Base-by-base conservation (phyloP, 2,113 vertebrate genomes). In the Ptilorrhoa leucosticta region DNA sequence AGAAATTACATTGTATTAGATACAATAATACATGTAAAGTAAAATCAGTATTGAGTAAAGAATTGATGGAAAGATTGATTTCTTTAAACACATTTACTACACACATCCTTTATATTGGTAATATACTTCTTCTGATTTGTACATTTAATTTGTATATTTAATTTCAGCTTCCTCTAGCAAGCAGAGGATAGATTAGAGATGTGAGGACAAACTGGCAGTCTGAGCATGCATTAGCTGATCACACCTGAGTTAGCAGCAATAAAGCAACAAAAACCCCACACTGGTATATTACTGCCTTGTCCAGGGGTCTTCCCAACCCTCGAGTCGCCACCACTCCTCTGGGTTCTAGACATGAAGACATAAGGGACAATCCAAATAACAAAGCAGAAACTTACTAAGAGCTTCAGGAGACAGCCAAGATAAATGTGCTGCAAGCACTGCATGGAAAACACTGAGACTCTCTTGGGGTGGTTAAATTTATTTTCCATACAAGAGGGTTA, bases 401-500 rank as follows among this genome's bases (percentile, higher is more conserved):
- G 18, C 39, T 39, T 11, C 22, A 40, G 7, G 15, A 73, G 26
- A 48, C 20, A 51, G n/a, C 3, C 37, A 35, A 37, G 57, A 40
- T 6, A 50, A 15, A 39, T 1, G n/a, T 10, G 37, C 21, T 72
- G 66, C 30, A 63, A 65, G 35, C 68, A 40, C 22, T 4, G 24
- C 58, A 77, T 6, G 11, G n/a, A 80, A 91, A 61, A 93, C n/a
- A 51, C 45, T 6, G 30, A 78, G 23, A 40, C 47, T 47, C 40
- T 48, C 14, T 68, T 72, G 35, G 39, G 13, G 26, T 58, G 21
- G 15, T 30, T 30, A 77, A 65, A 20, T 87, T 81, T 40, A 42
- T 80, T 91, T 87, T 72, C 61, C 69, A 39, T 42, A 86, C 40
- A 84, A 37, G 72, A 91, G 7, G 8, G 9, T 87, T 90, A 47